phyloP scores from a whole-genome alignment of 2,797 vertebrate genomes.

The Helicolenus hilgendorfi region DNA sequence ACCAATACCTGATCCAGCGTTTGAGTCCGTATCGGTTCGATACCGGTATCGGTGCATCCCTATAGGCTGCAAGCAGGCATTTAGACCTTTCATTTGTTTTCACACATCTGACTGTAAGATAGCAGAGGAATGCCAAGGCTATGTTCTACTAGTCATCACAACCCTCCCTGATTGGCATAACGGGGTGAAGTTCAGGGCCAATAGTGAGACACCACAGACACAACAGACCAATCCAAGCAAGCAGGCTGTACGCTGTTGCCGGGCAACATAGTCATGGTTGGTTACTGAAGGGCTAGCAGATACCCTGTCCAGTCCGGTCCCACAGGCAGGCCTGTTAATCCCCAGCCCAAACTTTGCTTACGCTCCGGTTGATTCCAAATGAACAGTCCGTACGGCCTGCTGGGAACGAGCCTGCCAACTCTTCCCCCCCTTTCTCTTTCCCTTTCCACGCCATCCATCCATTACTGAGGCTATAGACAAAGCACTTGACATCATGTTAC shows the following conservation, averaged over 20 bases:
- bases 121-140: conserved; percentile 75
- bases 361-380: conserved; percentile 80
- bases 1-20: background rate
- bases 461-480: conserved; percentile 52
- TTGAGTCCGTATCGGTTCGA: background rate
- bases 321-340: conserved; percentile 80
- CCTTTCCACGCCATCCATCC: background rate
- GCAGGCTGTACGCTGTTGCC: conserved; percentile 57
- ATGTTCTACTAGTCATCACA: conserved; percentile 66
- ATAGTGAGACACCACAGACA: conserved; percentile 42
- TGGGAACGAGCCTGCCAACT: conserved; percentile 61
- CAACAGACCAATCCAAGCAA: conserved; percentile 48
- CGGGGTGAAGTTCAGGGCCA: conserved; percentile 60
- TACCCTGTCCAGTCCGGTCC: conserved; percentile 57
- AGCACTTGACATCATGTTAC: conserved; percentile 51
- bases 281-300: conserved; percentile 55
- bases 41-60: background rate
- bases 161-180: conserved; percentile 44
- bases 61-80: background rate
- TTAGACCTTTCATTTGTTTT: conserved; percentile 24
- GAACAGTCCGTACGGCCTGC: conserved; percentile 55
- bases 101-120: conserved; percentile 50
- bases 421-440: conserved; percentile 19
- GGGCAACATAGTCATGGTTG: conserved; percentile 60
- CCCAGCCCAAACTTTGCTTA: conserved; percentile 84